A percentile compares a stretch with the other conserved stretches of the same genome.
phyloP scores from a whole-genome alignment of 2,888 invertebrate genomes.

The Euclidia mi region DNA sequence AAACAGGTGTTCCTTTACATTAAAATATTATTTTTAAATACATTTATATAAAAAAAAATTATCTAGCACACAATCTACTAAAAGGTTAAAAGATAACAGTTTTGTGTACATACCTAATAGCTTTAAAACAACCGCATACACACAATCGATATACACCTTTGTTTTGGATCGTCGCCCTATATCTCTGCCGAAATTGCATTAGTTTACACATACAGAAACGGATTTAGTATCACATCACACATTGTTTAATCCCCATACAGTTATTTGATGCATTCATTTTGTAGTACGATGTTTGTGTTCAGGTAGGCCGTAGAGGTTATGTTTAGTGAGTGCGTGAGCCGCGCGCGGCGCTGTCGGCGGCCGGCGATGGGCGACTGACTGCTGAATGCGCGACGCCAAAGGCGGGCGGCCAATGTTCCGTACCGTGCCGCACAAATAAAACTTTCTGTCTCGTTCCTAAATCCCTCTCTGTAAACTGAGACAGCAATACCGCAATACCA shows the following conservation, averaged over 20 bases:
- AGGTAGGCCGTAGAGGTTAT: slow-evolving; percentile 79
- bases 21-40: neutral
- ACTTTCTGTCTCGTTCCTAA: slow-evolving; percentile 51
- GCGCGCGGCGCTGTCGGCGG: slow-evolving; percentile 81
- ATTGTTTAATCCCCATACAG: slow-evolving; percentile 25
- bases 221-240: slow-evolving; percentile 44
- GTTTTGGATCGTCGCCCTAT: slow-evolving; percentile 74
- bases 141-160: slow-evolving; percentile 83
- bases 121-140: slow-evolving; percentile 69
- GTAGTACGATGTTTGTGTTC: slow-evolving; percentile 52
- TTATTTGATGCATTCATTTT: slow-evolving; percentile 30
- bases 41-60: neutral
- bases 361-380: slow-evolving; percentile 80
- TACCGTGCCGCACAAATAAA: slow-evolving; percentile 47
- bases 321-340: slow-evolving; percentile 70
- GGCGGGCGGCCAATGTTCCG: slow-evolving; percentile 69
- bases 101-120: slow-evolving; percentile 55
- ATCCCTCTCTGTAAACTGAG: slow-evolving; percentile 34
- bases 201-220: slow-evolving; percentile 32
- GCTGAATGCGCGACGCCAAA: slow-evolving; percentile 57
- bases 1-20: slow-evolving; percentile 41
- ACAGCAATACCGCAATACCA: slow-evolving; percentile 20
- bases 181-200: slow-evolving; percentile 57
- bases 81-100: slow-evolving; percentile 15
- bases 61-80: slow-evolving; percentile 11